Conservation (phyloP, 2,113 vertebrate species). For the Crotalus tigris region DNA sequence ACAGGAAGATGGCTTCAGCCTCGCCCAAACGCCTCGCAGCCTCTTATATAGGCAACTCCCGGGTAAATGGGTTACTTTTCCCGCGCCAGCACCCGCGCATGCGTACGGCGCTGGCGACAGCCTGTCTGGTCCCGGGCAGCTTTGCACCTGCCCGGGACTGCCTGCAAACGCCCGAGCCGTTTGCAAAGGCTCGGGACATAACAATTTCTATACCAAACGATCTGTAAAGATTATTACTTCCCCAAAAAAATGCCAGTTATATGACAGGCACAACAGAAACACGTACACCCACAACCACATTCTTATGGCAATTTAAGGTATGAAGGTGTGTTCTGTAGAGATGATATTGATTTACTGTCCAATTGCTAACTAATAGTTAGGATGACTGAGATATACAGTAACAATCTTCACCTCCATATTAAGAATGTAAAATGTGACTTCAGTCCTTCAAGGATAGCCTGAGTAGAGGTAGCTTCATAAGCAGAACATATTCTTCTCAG, state of each 20-base stretch:
- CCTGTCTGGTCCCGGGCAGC: no score
- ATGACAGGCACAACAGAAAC: not conserved
- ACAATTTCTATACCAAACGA: not conserved
- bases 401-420: conserved; percentile 59
- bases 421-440: conserved; percentile 62
- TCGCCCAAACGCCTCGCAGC: no score
- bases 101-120: no score
- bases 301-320: not conserved
- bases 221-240: not conserved
- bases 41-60: no score
- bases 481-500: conserved; percentile 67
- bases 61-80: no score
- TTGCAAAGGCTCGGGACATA: no score
- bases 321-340: not conserved
- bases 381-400: conserved; percentile 54
- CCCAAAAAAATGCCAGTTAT: not conserved
- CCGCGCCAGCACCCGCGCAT: no score
- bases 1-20: no score
- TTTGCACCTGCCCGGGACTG: no score
- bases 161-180: no score
- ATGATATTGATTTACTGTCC: conserved; percentile 34
- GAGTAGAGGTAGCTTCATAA: conserved; percentile 57
- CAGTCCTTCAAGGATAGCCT: conserved; percentile 49
- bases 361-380: conserved; percentile 49
- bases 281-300: not conserved